Evolutionary conservation across 1,140 invertebrate species (phyloP), one percentile per base, ranked within the genome.

Genomic region (Lepidurus couesii): DNA sequence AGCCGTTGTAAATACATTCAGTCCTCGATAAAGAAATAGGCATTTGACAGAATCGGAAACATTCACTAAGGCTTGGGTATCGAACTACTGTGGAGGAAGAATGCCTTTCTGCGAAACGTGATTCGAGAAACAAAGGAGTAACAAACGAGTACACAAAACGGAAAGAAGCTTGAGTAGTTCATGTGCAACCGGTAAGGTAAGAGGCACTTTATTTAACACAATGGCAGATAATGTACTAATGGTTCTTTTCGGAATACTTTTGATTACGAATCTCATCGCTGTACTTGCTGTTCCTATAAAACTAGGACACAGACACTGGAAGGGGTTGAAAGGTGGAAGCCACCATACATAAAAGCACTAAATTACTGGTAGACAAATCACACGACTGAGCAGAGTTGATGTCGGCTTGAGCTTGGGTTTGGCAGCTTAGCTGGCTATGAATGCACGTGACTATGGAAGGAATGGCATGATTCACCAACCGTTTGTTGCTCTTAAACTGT

Each of bases 341-440:
- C 16, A 65, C 53, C 53, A 65, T 65, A 65, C 53, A 65, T 9
- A 65, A 16, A 16, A 65, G 53, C 53, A 65, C 53, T 21, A 65
- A 65, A 65, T 65, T 65, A 65, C 53, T 65, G 53, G 53, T 65
- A 13, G 53, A 65, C 53, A 65, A 65, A 65, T 65, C 53, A 65
- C 53, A 65, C 53, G 53, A 65, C 21, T 65, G 53, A 7, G 53
- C 53, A n/a, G 53, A 65, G 53, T 65, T 65, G 13, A 65, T n/a
- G 16, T 65, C 53, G 21, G 53, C 53, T 65, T 65, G 53, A 65
- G 53, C 53, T 65, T 65, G 53, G 53, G 53, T 65, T 65, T 65
- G 53, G 53, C 53, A 65, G 53, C 53, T 65, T 13, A 65, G 53
- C 53, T 65, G 53, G 53, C 53, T 65, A n/a, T 65, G 53, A 65